Evolutionary conservation across 2,797 vertebrate genomes (phyloP).

Genomic region (Meda fulgida): DNA sequence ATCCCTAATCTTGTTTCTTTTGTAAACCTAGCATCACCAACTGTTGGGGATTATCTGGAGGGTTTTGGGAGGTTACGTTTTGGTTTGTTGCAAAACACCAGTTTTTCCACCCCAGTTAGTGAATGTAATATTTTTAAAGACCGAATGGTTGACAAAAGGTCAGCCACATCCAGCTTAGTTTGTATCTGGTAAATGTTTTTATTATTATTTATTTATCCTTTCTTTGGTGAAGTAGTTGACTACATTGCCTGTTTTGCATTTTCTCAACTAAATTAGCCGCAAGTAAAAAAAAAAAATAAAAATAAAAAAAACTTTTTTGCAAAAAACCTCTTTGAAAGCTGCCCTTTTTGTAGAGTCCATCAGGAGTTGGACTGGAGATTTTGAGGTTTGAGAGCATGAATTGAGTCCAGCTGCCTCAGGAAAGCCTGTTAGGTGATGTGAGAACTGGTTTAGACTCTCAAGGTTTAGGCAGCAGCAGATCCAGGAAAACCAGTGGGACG

Average conservation of each 20-base stretch:
- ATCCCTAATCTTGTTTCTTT: slow-evolving; percentile 51
- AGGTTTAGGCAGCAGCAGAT: slow-evolving; percentile 4
- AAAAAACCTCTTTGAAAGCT: background rate
- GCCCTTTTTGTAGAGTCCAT: slow-evolving; percentile 20
- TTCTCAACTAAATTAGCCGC: background rate
- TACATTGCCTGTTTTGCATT: slow-evolving; percentile 2
- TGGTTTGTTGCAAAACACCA: slow-evolving; percentile 44
- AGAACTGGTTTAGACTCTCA: slow-evolving; percentile 30
- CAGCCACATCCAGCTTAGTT: background rate
- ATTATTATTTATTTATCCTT: background rate
- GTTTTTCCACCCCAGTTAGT: slow-evolving; percentile 18
- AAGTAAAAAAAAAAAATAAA: background rate
- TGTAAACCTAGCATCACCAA: slow-evolving; percentile 46
- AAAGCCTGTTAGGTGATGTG: slow-evolving; percentile 34
- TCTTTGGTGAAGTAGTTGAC: background rate
- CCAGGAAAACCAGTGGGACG: slow-evolving; percentile 26
- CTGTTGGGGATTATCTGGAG: slow-evolving; percentile 38
- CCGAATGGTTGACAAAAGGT: slow-evolving; percentile 18
- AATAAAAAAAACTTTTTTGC: too few relatives aligned
- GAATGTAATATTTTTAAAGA: slow-evolving; percentile 15
- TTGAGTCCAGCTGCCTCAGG: background rate
- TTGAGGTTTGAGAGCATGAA: background rate
- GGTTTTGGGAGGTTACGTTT: slow-evolving; percentile 20
- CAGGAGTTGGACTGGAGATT: slow-evolving; percentile 9
- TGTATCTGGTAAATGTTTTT: background rate